A percentile compares a stretch with the other conserved stretches of the same genome.
phyloP scores from a whole-genome alignment of 2,113 vertebrate species.

The Corythoichthys haematopterus region DNA sequence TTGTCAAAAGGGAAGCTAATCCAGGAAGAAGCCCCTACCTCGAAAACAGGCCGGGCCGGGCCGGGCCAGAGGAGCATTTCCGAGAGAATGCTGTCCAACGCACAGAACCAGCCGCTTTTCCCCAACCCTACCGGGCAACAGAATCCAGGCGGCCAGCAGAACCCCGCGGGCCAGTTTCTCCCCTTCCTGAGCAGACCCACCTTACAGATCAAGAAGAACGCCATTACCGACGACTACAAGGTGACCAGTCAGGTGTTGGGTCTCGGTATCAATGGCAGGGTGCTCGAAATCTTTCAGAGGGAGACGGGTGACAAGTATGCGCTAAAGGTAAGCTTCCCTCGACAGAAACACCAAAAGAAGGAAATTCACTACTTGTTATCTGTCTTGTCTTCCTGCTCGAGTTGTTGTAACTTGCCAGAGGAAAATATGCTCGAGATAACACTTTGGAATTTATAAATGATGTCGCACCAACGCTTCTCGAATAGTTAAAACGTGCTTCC shows the following conservation, averaged over 20 bases:
- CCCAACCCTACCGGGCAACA: constrained; percentile 65
- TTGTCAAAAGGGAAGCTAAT: constrained; percentile 29
- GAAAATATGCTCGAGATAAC: background rate
- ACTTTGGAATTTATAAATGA: no score
- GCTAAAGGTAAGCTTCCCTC: constrained; percentile 76
- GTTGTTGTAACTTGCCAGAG: constrained; percentile 1
- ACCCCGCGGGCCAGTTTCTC: constrained; percentile 60
- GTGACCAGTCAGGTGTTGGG: constrained; percentile 92
- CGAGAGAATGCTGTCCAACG: constrained; percentile 76
- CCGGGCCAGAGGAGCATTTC: constrained; percentile 18
- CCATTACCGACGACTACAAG: constrained; percentile 94
- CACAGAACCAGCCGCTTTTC: constrained; percentile 76
- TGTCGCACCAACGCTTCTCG: no score
- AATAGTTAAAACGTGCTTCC: no score
- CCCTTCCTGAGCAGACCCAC: constrained; percentile 74
- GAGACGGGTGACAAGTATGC: constrained; percentile 87
- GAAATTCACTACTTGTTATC: background rate
- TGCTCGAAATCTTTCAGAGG: constrained; percentile 87
- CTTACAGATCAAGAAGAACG: constrained; percentile 86
- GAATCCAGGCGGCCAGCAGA: constrained; percentile 62
- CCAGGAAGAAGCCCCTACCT: constrained; percentile 31
- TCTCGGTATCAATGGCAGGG: constrained; percentile 93
- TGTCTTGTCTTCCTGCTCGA: background rate
- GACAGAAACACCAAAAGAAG: background rate
- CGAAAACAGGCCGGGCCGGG: background rate